Evolutionary conservation across 2,113 vertebrate genomes (phyloP).

Genomic region (Daboia siamensis): DNA sequence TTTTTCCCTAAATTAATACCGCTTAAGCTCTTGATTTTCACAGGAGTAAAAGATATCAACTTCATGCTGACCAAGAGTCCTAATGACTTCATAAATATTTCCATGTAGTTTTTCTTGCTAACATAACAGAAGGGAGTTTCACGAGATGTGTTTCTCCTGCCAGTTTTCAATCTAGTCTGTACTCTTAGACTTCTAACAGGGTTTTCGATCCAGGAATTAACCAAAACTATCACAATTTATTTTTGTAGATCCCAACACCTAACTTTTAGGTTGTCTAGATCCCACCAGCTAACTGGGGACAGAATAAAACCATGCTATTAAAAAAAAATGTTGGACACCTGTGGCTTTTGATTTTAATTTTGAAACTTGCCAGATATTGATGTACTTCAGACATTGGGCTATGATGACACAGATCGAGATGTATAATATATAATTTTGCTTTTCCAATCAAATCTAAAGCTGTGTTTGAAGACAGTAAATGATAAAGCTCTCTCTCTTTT

Average conservation of each 20-base stretch:
- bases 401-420: background rate
- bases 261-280: too few species aligned
- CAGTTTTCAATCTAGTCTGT: background rate
- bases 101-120: too few species aligned
- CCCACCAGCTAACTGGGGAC: too few species aligned
- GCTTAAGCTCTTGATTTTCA: background rate
- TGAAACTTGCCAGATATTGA: background rate
- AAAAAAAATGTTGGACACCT: too few species aligned
- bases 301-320: too few species aligned
- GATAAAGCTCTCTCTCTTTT: background rate
- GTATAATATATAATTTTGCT: background rate
- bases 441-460: background rate
- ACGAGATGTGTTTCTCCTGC: background rate
- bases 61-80: background rate
- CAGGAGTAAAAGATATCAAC: background rate
- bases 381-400: background rate
- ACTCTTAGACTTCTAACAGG: background rate
- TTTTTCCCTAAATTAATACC: background rate
- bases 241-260: too few species aligned
- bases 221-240: too few species aligned
- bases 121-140: background rate
- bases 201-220: too few species aligned
- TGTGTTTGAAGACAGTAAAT: slow-evolving; percentile 9
- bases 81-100: background rate
- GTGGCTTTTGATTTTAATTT: background rate